Percentiles rank a stretch among this genome's conserved stretches.
phyloP scores from a whole-genome alignment of 1,140 invertebrate species.

The Oryctes rhinoceros region DNA sequence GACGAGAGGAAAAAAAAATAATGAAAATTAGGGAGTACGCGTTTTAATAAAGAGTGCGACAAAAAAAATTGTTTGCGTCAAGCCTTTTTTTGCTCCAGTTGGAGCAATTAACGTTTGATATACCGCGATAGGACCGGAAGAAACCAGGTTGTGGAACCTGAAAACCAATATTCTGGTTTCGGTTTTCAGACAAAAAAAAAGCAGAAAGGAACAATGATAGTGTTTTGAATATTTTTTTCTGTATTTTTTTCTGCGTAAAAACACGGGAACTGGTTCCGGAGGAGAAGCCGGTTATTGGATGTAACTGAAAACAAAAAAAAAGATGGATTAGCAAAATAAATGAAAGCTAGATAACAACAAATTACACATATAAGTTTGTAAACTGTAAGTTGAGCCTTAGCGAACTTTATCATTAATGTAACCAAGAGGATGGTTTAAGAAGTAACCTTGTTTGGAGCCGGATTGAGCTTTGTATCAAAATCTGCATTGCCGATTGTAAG shows the following conservation, averaged over 20 bases:
- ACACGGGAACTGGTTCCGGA: neutral
- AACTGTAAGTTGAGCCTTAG: no score
- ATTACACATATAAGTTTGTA: no score
- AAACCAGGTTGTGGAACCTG: slow-evolving; percentile 6
- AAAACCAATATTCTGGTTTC: neutral
- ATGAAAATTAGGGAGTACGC: slow-evolving; percentile 6
- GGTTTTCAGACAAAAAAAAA: neutral
- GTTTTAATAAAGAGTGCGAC: neutral
- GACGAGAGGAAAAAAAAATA: neutral
- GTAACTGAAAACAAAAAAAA: neutral
- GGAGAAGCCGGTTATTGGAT: neutral
- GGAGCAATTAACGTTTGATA: slow-evolving; percentile 29
- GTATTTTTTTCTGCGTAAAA: neutral
- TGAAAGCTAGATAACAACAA: no score
- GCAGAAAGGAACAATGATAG: neutral
- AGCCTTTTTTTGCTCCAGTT: slow-evolving; percentile 33
- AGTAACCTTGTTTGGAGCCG: no score
- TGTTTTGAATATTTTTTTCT: slow-evolving; percentile 7
- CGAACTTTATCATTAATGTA: no score
- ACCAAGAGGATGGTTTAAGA: no score
- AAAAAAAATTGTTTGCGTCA: slow-evolving; percentile 34
- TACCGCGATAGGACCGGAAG: slow-evolving; percentile 4
- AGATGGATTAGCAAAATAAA: no score
- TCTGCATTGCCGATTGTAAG: no score
- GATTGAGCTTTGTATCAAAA: no score